These are phyloP conservation scores for Halcyon badia DNA, from an alignment of 2,797 vertebrate genomes.

Conservation along the genomic window DNA sequence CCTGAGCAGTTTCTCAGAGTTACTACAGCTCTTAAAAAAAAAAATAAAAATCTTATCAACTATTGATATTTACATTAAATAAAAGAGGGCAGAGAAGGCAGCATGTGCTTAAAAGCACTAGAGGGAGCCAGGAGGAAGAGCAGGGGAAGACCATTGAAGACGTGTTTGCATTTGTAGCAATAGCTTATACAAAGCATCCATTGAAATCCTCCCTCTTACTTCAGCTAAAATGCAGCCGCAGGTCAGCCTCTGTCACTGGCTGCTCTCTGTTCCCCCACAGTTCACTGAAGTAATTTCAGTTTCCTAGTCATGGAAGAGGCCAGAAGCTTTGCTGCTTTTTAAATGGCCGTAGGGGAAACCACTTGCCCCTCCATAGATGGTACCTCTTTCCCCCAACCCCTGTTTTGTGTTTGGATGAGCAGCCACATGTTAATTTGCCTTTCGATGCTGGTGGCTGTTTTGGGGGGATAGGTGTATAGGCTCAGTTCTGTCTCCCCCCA, in stretches of 20 bases:
- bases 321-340: not conserved
- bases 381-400: not conserved
- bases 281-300: not conserved
- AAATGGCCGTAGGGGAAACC: not conserved
- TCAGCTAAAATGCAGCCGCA: not conserved
- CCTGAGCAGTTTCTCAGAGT: not conserved
- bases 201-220: not conserved
- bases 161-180: not conserved
- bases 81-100: not conserved
- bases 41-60: not conserved
- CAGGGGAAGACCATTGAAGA: not conserved
- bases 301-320: not conserved
- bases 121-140: slow-evolving; percentile 54
- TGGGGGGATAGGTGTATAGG: not conserved
- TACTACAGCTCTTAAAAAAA: not conserved
- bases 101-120: not conserved
- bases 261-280: not conserved
- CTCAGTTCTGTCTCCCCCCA: rapidly evolving
- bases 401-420: not conserved
- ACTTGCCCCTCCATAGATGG: rapidly evolving
- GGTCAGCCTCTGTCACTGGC: not conserved
- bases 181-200: not conserved
- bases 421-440: not conserved
- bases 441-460: not conserved
- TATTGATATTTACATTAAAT: not conserved